phyloP scores from a whole-genome alignment of 2,797 vertebrate species.

The Anableps anableps region DNA sequence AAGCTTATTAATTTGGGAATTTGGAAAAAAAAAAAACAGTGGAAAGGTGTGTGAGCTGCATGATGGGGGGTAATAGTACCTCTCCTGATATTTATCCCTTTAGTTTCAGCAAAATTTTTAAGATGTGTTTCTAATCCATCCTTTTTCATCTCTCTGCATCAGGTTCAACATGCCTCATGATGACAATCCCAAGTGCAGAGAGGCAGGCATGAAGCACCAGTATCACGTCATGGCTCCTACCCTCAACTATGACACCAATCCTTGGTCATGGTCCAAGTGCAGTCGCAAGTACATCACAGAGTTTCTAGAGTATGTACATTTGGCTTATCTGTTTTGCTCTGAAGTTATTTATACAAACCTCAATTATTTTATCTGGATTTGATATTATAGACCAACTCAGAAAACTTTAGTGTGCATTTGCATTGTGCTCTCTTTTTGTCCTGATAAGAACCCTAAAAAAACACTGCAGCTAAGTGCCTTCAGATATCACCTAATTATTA shows the following conservation, averaged over 20 bases:
- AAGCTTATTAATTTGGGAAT: conserved; percentile 2
- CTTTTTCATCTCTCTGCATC: conserved; percentile 13
- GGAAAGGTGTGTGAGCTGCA: neutral
- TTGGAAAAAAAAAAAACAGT: neutral
- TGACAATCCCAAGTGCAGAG: conserved; percentile 94
- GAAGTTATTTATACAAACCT: conserved; percentile 1
- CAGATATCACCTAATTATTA: neutral
- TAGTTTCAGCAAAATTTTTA: neutral
- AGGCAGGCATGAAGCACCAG: conserved; percentile 90
- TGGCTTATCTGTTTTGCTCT: neutral
- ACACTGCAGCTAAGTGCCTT: neutral
- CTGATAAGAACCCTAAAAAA: neutral
- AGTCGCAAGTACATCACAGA: conserved; percentile 98
- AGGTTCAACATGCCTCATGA: conserved; percentile 98
- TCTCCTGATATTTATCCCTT: neutral
- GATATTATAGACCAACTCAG: neutral
- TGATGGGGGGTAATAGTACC: neutral
- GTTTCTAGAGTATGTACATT: conserved; percentile 92
- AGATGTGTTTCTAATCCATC: conserved; percentile 40
- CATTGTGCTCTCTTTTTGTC: neutral
- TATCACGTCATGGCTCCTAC: conserved; percentile 97
- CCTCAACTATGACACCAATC: conserved; percentile 94
- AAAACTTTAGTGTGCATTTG: neutral
- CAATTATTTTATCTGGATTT: neutral
- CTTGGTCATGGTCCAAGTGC: conserved; percentile 99